Base-by-base conservation (phyloP, 2,113 vertebrate species). In the Dissostichus mawsoni region DNA sequence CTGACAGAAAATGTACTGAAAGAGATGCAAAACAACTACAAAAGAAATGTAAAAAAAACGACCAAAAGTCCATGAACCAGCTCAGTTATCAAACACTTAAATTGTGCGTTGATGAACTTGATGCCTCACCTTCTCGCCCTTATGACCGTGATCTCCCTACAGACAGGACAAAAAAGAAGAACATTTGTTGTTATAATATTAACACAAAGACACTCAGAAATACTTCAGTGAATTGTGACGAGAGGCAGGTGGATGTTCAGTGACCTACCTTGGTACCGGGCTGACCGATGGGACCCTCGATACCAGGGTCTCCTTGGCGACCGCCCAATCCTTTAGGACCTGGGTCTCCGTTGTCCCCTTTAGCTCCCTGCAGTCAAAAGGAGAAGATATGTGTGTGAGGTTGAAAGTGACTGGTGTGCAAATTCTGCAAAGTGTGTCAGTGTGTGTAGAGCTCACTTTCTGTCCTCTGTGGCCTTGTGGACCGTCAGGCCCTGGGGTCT, bases 271-370 rank as follows among this genome's bases (percentile, higher is more conserved):
- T 99, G 69, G 93, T 94, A 90, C 98, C 98, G 23, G 98, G 98
- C 87, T 97, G 96, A 91, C 98, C 98, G 0, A 99, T 99, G 0
- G 97, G 98, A 83, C 98, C 98, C 92, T 99, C 98, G 33, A 99
- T 99, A 89, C 98, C 98, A 0, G 98, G 98, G 78, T 99, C 98
- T 29, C 98, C 98, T 95, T 95, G 87, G 18, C 95, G 94, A 51
- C 98, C 98, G 78, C 83, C 96, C 17, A 94, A 90, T 69, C 98
- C 98, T 11, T 96, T 96, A 0, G 56, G 90, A 18, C 98, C 98
- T 7, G 96, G 87, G 13, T 93, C 89, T 0, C 98, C 98, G 61
- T 96, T 96, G 91, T 97, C 97, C 72, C 98, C 98, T 91, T 99
- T 99, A 16, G 97, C 95, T 63, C 98, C 98, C 98, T 99, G 80